Percentiles rank a stretch among this genome's conserved stretches.
phyloP scores from a whole-genome alignment of 1,140 invertebrate species.

The Melitaea cinxia region DNA sequence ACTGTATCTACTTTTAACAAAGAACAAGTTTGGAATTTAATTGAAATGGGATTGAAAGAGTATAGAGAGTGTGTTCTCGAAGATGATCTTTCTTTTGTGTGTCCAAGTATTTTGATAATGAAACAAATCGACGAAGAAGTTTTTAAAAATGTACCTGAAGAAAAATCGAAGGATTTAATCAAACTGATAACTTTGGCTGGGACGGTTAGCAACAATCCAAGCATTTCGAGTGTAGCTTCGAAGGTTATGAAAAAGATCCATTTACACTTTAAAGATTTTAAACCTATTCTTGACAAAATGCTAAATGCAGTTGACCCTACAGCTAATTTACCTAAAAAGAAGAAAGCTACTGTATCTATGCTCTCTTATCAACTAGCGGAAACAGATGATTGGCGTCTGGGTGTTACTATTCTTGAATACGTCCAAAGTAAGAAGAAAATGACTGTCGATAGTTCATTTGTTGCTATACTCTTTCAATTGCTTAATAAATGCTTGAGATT shows the following conservation, averaged over 20 bases:
- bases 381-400: slow-evolving; percentile 88
- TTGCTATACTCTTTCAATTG: slow-evolving; percentile 90
- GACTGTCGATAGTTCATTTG: slow-evolving; percentile 83
- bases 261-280: slow-evolving; percentile 84
- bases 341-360: slow-evolving; percentile 70
- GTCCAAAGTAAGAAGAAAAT: slow-evolving; percentile 92
- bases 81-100: slow-evolving; percentile 56
- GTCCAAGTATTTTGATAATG: slow-evolving; percentile 73
- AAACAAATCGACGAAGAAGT: slow-evolving; percentile 84
- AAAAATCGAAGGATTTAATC: slow-evolving; percentile 75
- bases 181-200: slow-evolving; percentile 76
- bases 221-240: slow-evolving; percentile 83
- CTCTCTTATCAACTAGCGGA: slow-evolving; percentile 83
- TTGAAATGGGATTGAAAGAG: slow-evolving; percentile 69
- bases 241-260: slow-evolving; percentile 87
- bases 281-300: slow-evolving; percentile 84
- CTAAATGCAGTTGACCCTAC: slow-evolving; percentile 65
- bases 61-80: slow-evolving; percentile 66
- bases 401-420: slow-evolving; percentile 90
- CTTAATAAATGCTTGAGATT: slow-evolving; percentile 90
- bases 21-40: slow-evolving; percentile 72
- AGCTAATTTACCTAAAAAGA: slow-evolving; percentile 59
- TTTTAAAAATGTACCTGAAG: slow-evolving; percentile 74
- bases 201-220: slow-evolving; percentile 80
- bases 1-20: slow-evolving; percentile 59